phyloP scores from a whole-genome alignment of 2,888 invertebrate species.

The Caenorhabditis becei region DNA sequence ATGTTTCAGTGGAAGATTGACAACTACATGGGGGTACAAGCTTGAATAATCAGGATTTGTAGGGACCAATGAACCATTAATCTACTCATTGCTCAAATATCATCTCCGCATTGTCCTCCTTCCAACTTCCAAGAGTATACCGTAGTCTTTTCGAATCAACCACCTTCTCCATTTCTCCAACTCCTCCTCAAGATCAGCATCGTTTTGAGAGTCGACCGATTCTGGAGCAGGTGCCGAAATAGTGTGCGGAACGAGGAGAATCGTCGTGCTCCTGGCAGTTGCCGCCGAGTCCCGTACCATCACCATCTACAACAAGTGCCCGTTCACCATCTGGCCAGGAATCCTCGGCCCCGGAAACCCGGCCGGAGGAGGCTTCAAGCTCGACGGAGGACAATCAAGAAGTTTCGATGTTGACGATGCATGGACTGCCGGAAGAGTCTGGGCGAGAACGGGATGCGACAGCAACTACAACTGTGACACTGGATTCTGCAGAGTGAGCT shows the following conservation, averaged over 20 bases:
- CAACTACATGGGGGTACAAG: no score
- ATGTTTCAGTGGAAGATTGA: no score
- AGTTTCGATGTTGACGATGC: constrained; percentile 68
- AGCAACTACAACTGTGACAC: constrained; percentile 74
- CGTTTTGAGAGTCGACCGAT: not conserved
- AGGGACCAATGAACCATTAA: not conserved
- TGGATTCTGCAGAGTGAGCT: constrained; percentile 68
- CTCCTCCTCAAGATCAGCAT: constrained; percentile 16
- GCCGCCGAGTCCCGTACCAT: constrained; percentile 47
- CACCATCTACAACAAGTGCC: constrained; percentile 74
- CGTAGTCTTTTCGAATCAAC: not conserved
- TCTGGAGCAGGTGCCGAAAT: not conserved
- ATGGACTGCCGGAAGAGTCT: constrained; percentile 74
- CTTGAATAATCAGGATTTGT: no score
- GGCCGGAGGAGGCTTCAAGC: constrained; percentile 72
- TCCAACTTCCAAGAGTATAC: not conserved
- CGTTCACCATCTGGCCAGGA: constrained; percentile 77
- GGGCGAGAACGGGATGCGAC: constrained; percentile 76
- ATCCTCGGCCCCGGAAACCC: constrained; percentile 68
- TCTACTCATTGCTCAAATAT: no score
- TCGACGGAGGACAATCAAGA: constrained; percentile 63
- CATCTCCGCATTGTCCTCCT: no score
- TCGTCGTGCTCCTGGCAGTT: constrained; percentile 35
- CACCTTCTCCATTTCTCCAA: not conserved
- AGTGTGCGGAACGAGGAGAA: constrained; percentile 6